Evolutionary conservation across 2,797 vertebrate genomes (phyloP), one percentile per base, ranked within the genome.

Genomic region (Vultur gryphus): DNA sequence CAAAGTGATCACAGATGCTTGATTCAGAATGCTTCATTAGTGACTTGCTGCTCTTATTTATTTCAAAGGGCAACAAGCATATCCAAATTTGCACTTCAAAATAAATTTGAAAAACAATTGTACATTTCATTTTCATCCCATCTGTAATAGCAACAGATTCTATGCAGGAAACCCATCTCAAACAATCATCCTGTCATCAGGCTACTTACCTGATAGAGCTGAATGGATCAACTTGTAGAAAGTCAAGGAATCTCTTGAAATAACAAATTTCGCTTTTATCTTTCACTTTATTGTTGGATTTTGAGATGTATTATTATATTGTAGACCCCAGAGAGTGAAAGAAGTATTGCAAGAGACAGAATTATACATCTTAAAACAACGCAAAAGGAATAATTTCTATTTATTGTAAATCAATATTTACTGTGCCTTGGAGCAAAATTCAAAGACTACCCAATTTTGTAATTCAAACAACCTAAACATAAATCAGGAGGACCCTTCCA

Each of bases 261-360:
- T 58, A 84, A 49, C 69, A 31, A 64, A 65, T 72, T 96, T 93
- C 48, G 93, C 66, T 94, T 88, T 92, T 18, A 70, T 84, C 61
- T 85, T 91, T 89, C 51, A 87, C 29, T 91, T 88, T 65, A 85
- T 77, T 80, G 61, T 94, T 97, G 79, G 72, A 86, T 95, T 97
- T 96, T 97, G 71, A 94, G 76, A 80, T 77, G 46, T 67, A 52
- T 80, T 69, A 69, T 84, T 93, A 72, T 90, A 87, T 43, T 93
- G 66, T 67, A 91, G 69, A 51, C 48, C 21, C 65, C 43, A 66
- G 44, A 88, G 26, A 97, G 88, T 65, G 10, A 64, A 94, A 85
- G 26, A 71, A 55, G 23, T n/a, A 55, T 55, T 75, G 21, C 15
- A 89, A 54, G 15, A 76, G 16, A 24, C 10, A 83, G 43, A 94